phyloP scores from a whole-genome alignment of 2,888 invertebrate species.

The Rhorus exstirpatorius region DNA sequence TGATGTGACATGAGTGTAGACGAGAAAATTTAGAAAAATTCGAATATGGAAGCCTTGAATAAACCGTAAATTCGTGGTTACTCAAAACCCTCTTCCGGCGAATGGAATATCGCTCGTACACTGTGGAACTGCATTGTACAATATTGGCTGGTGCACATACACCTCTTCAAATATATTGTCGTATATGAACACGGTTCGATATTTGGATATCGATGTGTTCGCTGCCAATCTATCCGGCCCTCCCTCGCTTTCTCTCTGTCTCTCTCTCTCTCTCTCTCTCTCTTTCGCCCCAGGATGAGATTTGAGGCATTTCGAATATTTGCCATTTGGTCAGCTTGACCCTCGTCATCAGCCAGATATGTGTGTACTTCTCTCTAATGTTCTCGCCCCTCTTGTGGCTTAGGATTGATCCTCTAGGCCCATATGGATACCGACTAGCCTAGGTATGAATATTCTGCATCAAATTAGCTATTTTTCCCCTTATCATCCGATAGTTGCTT shows the following conservation, averaged over 20 bases:
- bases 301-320: constrained; percentile 49
- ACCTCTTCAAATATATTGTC: constrained; percentile 30
- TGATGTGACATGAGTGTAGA: not conserved
- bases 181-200: constrained; percentile 35
- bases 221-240: constrained; percentile 24
- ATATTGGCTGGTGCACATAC: constrained; percentile 31
- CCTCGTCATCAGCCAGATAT: constrained; percentile 24
- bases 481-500: no score
- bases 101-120: constrained; percentile 10
- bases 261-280: not conserved
- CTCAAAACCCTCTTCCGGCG: not conserved
- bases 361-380: constrained; percentile 21
- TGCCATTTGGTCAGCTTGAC: constrained; percentile 47
- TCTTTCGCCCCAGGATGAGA: constrained; percentile 1
- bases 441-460: no score
- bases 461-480: no score
- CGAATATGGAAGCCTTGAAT: constrained; percentile 7
- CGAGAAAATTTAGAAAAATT: constrained; percentile 15
- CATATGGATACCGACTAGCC: not conserved
- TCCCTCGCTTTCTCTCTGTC: not conserved
- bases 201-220: constrained; percentile 55
- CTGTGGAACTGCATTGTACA: not conserved
- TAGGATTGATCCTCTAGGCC: constrained; percentile 24
- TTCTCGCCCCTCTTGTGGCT: constrained; percentile 17
- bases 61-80: constrained; percentile 25